These are phyloP conservation scores for Trachelus stipa DNA, from an alignment of 2,888 invertebrate genomes.

Conservation along the genomic window DNA sequence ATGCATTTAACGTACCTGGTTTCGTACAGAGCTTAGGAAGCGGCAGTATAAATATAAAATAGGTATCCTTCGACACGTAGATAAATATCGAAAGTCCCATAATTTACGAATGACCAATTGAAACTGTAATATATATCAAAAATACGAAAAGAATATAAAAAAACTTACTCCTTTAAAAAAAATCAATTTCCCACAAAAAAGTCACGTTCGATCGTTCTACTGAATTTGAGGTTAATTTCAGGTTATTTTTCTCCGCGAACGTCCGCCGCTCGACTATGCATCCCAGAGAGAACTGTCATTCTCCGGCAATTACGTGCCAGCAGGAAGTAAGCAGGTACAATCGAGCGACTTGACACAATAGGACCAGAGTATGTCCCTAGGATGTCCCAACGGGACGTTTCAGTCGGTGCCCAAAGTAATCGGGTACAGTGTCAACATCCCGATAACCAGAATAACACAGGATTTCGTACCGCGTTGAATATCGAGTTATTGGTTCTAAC, in stretches of 20 bases:
- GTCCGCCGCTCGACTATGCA: neutral
- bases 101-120: constrained; percentile 45
- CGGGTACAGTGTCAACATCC: neutral
- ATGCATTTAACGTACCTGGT: neutral
- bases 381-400: neutral
- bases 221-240: neutral
- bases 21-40: neutral
- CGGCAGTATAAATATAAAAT: constrained; percentile 32
- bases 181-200: neutral
- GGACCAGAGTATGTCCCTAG: neutral
- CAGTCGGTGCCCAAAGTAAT: neutral
- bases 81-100: constrained; percentile 24
- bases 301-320: neutral
- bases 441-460: neutral
- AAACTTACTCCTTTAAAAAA: neutral
- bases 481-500: neutral
- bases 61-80: constrained; percentile 35
- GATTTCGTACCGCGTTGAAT: neutral
- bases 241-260: neutral
- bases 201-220: neutral
- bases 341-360: constrained; percentile 42
- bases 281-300: neutral
- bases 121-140: constrained; percentile 36
- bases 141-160: constrained; percentile 22
- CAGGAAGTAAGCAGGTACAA: constrained; percentile 39